Percentiles rank a stretch among this genome's conserved stretches.
phyloP scores from a whole-genome alignment of 2,888 invertebrate species.

The Epiperipatus broadwayi region DNA sequence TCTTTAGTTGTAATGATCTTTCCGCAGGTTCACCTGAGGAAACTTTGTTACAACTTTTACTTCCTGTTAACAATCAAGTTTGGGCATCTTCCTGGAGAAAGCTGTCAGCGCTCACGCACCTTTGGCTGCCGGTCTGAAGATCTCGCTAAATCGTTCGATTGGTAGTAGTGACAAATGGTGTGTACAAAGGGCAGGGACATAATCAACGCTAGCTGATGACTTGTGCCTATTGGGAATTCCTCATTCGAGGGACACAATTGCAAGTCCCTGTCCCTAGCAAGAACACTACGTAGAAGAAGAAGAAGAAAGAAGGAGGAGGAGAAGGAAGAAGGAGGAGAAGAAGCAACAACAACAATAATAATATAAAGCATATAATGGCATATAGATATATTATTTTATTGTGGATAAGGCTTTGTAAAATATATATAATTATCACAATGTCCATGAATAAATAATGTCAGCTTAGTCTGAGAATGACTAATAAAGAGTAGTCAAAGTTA shows the following conservation, averaged over 20 bases:
- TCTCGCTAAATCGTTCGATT: conserved; percentile 46
- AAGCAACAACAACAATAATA: too few relatives aligned
- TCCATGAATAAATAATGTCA: too few relatives aligned
- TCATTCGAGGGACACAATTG: conserved; percentile 40
- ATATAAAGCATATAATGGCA: too few relatives aligned
- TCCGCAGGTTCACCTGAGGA: conserved; percentile 43
- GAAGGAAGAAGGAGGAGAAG: too few relatives aligned
- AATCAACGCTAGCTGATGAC: conserved; percentile 47
- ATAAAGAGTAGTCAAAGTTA: too few relatives aligned
- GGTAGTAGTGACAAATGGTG: conserved; percentile 51
- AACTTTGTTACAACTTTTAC: conserved; percentile 46
- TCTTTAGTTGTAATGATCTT: conserved; percentile 31
- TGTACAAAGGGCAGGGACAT: conserved; percentile 50
- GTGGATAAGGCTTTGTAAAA: too few relatives aligned
- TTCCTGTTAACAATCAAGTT: conserved; percentile 40
- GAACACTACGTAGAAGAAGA: too few relatives aligned
- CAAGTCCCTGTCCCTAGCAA: conserved; percentile 46
- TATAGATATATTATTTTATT: too few relatives aligned
- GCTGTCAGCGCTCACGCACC: conserved; percentile 15
- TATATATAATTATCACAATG: too few relatives aligned
- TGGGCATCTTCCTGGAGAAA: conserved; percentile 21
- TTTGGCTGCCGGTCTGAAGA: conserved; percentile 26
- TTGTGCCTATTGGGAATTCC: conserved; percentile 48
- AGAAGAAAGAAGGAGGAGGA: too few relatives aligned
- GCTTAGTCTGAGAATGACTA: too few relatives aligned